Base-by-base conservation (phyloP, 2,113 vertebrate genomes). In the Hippocampus zosterae region DNA sequence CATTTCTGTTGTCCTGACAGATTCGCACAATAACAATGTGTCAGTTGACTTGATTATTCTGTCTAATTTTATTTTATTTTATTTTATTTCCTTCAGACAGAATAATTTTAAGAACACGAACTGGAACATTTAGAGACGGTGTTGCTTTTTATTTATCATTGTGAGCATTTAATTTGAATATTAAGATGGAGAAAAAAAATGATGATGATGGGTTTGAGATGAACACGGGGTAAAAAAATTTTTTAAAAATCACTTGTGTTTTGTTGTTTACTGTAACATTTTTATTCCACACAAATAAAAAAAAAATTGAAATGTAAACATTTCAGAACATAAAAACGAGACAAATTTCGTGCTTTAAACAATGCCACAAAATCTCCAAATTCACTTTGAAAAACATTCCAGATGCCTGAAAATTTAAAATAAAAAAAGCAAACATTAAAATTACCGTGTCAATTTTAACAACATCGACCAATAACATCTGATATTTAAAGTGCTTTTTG, bases 71-170 rank as follows among this genome's bases (percentile, higher is more conserved):
- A 3, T 12, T 13, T 12, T 5, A 1, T 1, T 57, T 57, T 29
- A 29, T 29, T 27, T 57, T 56, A n/a, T 27, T 8, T 12, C 42
- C 10, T 2, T 12, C 46, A 50, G 46, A 18, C 15, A 59, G 12
- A 15, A 59, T 29, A 29, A 60, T 60, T 60, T 60, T 29, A 33
- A 33, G 15, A 18, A 60, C 27, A 19, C 29, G 6, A 59, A 18
- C 27, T 56, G 55, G 57, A 33, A 33, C 57, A 60, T 60, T 60
- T 15, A 60, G 57, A 2, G 16, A 18, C 37, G 27, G 27, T 60
- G 52, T 33, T 60, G 15, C 23, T 60, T 60, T 60, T 60, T 33
- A 59, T 59, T 59, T 59, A 33, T 60, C 27, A 60, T 60, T 33
- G 57, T 60, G 27, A 60, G 33, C 33, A 60, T 60, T 60, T 60